phyloP scores from a whole-genome alignment of 1,140 invertebrate species.

The Fopius arisanus region DNA sequence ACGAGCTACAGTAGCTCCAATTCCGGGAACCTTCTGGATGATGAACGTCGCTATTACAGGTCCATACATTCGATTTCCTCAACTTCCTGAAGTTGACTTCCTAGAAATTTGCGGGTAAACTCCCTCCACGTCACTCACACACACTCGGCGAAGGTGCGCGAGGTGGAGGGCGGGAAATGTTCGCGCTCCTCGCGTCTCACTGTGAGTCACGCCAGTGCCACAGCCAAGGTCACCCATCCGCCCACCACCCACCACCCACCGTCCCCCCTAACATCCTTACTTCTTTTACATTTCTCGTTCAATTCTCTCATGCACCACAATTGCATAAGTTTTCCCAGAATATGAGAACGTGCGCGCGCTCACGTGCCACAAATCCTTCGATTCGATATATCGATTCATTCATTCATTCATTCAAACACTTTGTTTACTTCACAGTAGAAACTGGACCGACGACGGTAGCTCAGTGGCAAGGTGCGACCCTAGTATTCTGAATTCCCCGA shows the following conservation, averaged over 20 bases:
- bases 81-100: background rate
- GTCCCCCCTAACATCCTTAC: background rate
- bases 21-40: background rate
- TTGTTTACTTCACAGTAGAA: no score
- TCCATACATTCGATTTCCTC: slow-evolving; percentile 6
- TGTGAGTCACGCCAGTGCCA: slow-evolving; percentile 5
- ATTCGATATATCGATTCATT: no score
- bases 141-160: background rate
- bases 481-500: no score
- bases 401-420: no score
- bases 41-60: background rate
- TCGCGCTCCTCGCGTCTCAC: background rate
- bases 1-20: background rate
- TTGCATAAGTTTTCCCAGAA: background rate
- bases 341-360: background rate
- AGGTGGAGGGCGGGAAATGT: background rate
- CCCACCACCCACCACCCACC: background rate
- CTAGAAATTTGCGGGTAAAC: background rate
- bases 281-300: background rate
- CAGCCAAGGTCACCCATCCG: background rate
- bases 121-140: background rate
- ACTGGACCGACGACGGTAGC: no score
- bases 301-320: background rate
- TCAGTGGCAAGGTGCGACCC: no score
- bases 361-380: no score